Conservation (phyloP, 1,140 invertebrate species). For the Drosophila auraria region DNA sequence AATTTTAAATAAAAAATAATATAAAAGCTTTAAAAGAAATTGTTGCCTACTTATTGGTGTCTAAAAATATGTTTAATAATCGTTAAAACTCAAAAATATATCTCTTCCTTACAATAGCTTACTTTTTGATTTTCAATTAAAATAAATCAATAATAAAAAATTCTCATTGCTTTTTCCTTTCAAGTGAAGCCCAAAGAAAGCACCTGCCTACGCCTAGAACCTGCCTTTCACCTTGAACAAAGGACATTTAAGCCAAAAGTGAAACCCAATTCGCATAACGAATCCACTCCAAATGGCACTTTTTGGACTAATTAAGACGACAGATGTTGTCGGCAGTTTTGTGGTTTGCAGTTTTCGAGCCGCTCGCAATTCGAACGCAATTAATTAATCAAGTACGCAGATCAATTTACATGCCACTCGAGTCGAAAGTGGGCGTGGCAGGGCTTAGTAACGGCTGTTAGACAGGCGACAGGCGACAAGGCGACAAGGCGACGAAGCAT, state of each 20-base stretch:
- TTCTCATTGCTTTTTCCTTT: background rate
- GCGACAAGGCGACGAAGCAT: conserved; percentile 11
- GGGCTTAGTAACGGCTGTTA: conserved; percentile 47
- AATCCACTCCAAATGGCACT: conserved; percentile 15
- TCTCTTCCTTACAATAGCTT: background rate
- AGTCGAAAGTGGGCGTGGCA: conserved; percentile 32
- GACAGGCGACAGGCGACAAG: conserved; percentile 7
- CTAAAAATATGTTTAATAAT: no score
- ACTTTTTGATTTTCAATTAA: background rate
- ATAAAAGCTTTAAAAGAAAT: no score
- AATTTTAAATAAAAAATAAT: no score
- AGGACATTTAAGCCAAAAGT: conserved; percentile 8
- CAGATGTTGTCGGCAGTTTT: conserved; percentile 40
- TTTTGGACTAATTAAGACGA: conserved; percentile 49
- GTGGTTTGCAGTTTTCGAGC: conserved; percentile 35
- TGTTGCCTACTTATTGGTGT: no score
- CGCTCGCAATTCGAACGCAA: conserved; percentile 44
- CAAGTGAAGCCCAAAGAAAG: background rate
- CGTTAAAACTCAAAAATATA: no score
- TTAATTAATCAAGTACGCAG: conserved; percentile 62
- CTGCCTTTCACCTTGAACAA: conserved; percentile 37
- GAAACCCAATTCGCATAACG: conserved; percentile 10
- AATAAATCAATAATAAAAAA: background rate
- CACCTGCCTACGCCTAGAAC: background rate
- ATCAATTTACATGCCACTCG: conserved; percentile 57